These are phyloP conservation scores for Tetheella fluctuosa DNA, from an alignment of 2,888 invertebrate genomes.

Conservation along the genomic window DNA sequence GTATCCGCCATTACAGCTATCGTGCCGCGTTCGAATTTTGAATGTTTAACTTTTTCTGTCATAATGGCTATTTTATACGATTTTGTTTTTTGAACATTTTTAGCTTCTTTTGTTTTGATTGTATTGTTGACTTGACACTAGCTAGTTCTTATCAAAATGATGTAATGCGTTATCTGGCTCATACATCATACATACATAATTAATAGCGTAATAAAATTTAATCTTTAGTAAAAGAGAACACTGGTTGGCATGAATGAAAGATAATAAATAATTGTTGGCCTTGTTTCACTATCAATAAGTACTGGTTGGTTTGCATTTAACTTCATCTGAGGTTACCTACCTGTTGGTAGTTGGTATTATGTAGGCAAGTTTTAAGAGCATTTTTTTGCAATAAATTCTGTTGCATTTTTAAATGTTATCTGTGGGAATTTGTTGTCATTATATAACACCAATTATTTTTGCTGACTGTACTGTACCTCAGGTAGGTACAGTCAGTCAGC, in stretches of 20 bases:
- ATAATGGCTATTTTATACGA: constrained; percentile 20
- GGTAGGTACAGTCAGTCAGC: too few species aligned
- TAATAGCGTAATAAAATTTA: constrained; percentile 36
- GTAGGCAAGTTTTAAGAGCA: too few species aligned
- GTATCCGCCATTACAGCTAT: constrained; percentile 69
- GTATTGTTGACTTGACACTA: constrained; percentile 22
- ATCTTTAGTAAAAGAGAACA: constrained; percentile 40
- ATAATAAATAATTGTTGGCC: constrained; percentile 53
- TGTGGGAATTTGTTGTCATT: too few species aligned
- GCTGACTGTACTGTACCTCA: too few species aligned
- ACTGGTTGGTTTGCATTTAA: not conserved
- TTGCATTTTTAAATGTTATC: too few species aligned
- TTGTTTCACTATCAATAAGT: constrained; percentile 28
- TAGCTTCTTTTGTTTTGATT: constrained; percentile 28
- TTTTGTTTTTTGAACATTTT: constrained; percentile 27
- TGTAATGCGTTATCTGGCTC: constrained; percentile 33
- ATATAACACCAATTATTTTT: too few species aligned
- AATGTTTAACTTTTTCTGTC: constrained; percentile 34
- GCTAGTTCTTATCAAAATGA: constrained; percentile 8
- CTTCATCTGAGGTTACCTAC: not conserved
- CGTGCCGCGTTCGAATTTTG: constrained; percentile 50
- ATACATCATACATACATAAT: constrained; percentile 32
- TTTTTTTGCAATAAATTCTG: too few species aligned
- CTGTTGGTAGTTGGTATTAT: too few species aligned
- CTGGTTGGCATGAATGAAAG: constrained; percentile 52